A percentile compares a stretch with the other conserved stretches of the same genome.
These are phyloP conservation scores for Vandiemenella viatica DNA, from an alignment of 2,888 invertebrate species.

Conservation along the genomic window DNA sequence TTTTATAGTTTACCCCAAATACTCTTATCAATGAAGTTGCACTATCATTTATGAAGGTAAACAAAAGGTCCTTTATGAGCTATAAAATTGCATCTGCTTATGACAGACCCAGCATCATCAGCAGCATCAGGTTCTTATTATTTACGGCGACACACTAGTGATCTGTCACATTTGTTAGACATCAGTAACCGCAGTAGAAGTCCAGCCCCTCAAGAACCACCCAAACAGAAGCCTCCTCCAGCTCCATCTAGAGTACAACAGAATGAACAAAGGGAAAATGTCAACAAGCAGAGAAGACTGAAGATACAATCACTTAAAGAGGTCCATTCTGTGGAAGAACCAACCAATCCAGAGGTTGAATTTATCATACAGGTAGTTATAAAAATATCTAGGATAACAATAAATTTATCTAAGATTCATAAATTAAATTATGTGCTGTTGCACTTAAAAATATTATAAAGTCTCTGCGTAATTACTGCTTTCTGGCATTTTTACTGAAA, in stretches of 20 bases:
- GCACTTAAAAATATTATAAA: too few species aligned
- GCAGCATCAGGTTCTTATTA: not conserved
- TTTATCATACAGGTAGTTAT: constrained; percentile 40
- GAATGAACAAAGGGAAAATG: constrained; percentile 2
- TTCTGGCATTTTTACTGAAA: too few species aligned
- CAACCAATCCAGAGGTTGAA: constrained; percentile 40
- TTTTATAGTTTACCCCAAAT: too few species aligned
- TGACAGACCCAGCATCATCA: not conserved
- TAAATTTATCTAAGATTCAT: too few species aligned
- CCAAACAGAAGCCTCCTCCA: not conserved
- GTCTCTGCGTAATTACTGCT: too few species aligned
- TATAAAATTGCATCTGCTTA: not conserved
- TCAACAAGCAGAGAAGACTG: constrained; percentile 15
- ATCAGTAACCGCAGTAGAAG: not conserved
- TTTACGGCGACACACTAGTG: not conserved
- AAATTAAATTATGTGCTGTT: too few species aligned
- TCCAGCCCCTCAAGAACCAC: not conserved
- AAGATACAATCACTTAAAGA: constrained; percentile 24
- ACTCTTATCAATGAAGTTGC: too few species aligned
- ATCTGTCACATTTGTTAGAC: not conserved
- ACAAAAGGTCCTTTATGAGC: not conserved
- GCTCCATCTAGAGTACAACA: not conserved
- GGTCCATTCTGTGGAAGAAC: constrained; percentile 24
- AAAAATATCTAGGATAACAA: too few species aligned
- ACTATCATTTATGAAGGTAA: not conserved